Percentiles rank a stretch among this genome's conserved stretches.
These are phyloP conservation scores for Andrena bucephala DNA, from an alignment of 2,888 invertebrate species.

Conservation along the genomic window DNA sequence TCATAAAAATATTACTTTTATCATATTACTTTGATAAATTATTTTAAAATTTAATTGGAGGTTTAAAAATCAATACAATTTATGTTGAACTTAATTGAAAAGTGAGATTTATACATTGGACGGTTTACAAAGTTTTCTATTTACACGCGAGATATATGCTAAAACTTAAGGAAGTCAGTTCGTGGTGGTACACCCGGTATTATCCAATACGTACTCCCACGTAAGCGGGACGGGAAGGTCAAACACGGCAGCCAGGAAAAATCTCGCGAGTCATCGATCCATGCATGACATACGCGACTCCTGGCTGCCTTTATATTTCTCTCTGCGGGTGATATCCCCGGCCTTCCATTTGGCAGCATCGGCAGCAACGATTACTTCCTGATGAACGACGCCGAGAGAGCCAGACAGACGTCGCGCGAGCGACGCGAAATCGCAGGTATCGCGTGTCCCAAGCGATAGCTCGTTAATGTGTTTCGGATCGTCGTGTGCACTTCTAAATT, in stretches of 20 bases:
- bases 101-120: too few relatives aligned
- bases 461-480: slow-evolving; percentile 13
- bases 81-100: too few relatives aligned
- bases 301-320: slow-evolving; percentile 50
- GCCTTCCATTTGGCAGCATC: slow-evolving; percentile 52
- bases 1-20: too few relatives aligned
- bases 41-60: too few relatives aligned
- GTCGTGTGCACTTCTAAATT: background rate
- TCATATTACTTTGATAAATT: too few relatives aligned
- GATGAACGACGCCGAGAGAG: slow-evolving; percentile 41
- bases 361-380: slow-evolving; percentile 53
- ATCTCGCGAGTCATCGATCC: slow-evolving; percentile 56
- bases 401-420: slow-evolving; percentile 31
- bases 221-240: slow-evolving; percentile 38
- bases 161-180: background rate
- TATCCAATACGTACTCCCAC: slow-evolving; percentile 21
- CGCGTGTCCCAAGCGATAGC: slow-evolving; percentile 33
- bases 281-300: slow-evolving; percentile 46
- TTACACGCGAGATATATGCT: background rate
- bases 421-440: slow-evolving; percentile 40
- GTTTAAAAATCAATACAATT: too few relatives aligned
- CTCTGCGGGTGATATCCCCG: slow-evolving; percentile 53
- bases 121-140: too few relatives aligned
- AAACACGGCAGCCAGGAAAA: slow-evolving; percentile 37
- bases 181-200: slow-evolving; percentile 7